Evolutionary conservation across 92 coral and sea anemone species (phyloP).

Genomic region (Virgularia gustaviana): DNA sequence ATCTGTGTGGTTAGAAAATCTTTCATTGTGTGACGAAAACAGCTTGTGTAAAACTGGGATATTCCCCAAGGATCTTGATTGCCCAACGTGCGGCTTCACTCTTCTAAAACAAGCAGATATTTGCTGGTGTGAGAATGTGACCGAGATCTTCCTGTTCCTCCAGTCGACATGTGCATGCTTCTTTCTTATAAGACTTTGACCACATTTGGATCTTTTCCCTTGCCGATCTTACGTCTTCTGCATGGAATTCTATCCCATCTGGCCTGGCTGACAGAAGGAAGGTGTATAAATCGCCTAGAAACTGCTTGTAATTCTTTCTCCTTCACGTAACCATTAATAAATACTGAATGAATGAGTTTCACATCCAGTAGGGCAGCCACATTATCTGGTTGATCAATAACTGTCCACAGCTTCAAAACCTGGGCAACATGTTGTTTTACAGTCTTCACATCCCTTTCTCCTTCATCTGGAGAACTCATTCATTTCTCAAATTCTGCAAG

Average conservation of each 20-base stretch:
- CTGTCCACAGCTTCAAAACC: constrained; percentile 22
- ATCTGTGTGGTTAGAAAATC: constrained; percentile 59
- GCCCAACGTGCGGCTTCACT: constrained; percentile 48
- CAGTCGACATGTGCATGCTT: constrained; percentile 45
- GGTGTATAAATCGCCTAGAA: constrained; percentile 49
- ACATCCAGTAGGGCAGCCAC: constrained; percentile 47
- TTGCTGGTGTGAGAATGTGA: too few relatives aligned
- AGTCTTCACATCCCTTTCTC: constrained; percentile 58
- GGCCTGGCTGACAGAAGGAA: constrained; percentile 61
- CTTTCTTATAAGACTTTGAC: constrained; percentile 36
- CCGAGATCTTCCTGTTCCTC: constrained; percentile 47
- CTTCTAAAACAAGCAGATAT: constrained; percentile 41
- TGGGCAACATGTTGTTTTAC: constrained; percentile 57
- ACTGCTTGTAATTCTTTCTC: constrained; percentile 50
- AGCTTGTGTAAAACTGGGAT: constrained; percentile 24
- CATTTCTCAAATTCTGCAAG: constrained; percentile 35
- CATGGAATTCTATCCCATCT: constrained; percentile 30
- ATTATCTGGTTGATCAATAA: constrained; percentile 25
- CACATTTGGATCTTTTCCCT: constrained; percentile 48
- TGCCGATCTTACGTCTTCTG: constrained; percentile 21
- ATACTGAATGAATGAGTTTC: constrained; percentile 45
- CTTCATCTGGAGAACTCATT: constrained; percentile 66
- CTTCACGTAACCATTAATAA: constrained; percentile 43
- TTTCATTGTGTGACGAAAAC: constrained; percentile 43
- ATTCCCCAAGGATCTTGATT: constrained; percentile 37